Evolutionary conservation across 2,113 vertebrate genomes (phyloP).

Genomic region (Poecile atricapillus): DNA sequence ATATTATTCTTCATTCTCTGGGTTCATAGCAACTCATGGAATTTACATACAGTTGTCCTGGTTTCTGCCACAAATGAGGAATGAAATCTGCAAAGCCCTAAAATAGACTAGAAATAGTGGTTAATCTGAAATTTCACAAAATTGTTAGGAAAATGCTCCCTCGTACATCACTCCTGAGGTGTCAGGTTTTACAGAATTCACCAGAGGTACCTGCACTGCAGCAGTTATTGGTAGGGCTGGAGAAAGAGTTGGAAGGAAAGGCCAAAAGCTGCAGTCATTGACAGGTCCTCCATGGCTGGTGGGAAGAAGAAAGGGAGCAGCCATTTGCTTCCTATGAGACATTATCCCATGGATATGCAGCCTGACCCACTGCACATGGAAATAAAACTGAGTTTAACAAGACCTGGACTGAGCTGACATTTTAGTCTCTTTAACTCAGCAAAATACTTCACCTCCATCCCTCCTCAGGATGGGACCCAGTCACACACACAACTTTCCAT

Average conservation of each 20-base stretch:
- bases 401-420: neutral
- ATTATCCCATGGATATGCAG: neutral
- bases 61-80: constrained; percentile 51
- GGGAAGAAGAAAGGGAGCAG: neutral
- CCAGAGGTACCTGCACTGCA: neutral
- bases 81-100: constrained; percentile 39
- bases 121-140: neutral
- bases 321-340: neutral
- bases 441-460: neutral
- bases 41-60: constrained; percentile 63
- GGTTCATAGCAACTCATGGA: constrained; percentile 40
- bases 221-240: neutral
- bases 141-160: neutral
- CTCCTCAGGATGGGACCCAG: neutral
- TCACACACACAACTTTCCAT: neutral
- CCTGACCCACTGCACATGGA: neutral
- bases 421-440: neutral
- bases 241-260: neutral
- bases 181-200: neutral
- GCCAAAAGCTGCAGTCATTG: neutral
- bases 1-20: constrained; percentile 1
- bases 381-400: neutral
- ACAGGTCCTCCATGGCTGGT: neutral
- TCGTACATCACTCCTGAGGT: neutral
- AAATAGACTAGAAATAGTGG: constrained; percentile 34